Conservation (phyloP, 2,888 invertebrate genomes). For the Hermaeophaga mercurialis region DNA sequence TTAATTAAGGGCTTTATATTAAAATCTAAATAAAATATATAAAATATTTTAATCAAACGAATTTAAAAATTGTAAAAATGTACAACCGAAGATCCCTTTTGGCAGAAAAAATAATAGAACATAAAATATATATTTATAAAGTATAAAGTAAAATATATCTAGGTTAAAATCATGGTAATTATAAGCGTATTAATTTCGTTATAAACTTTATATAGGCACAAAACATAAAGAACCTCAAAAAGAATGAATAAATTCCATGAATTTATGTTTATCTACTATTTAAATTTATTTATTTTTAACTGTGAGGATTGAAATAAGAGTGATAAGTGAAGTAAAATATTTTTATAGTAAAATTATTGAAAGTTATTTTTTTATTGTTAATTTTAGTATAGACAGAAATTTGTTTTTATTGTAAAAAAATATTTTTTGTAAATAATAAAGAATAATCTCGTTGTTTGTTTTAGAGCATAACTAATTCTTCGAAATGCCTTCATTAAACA, state of each 20-base stretch:
- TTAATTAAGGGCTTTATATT: no score
- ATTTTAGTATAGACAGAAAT: background rate
- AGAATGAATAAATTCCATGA: background rate
- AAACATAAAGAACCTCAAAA: no score
- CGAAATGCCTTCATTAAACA: conserved; percentile 19
- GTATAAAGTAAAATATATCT: no score
- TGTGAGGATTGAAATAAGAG: background rate
- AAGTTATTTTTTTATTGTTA: background rate
- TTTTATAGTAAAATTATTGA: background rate
- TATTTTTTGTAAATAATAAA: background rate
- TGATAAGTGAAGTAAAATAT: background rate
- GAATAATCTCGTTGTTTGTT: conserved; percentile 4
- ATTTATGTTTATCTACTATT: background rate
- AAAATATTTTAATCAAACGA: background rate
- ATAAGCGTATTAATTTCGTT: no score
- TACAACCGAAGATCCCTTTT: conserved; percentile 3
- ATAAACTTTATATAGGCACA: no score
- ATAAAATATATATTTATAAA: no score
- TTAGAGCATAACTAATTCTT: background rate
- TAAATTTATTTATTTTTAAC: background rate
- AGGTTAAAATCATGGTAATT: no score
- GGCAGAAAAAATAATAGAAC: conserved; percentile 9
- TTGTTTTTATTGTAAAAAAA: background rate
- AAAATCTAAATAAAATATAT: no score
- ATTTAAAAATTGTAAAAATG: background rate